These are phyloP conservation scores for Hemitrygon akajei DNA, from an alignment of 2,797 vertebrate genomes.

Conservation along the genomic window DNA sequence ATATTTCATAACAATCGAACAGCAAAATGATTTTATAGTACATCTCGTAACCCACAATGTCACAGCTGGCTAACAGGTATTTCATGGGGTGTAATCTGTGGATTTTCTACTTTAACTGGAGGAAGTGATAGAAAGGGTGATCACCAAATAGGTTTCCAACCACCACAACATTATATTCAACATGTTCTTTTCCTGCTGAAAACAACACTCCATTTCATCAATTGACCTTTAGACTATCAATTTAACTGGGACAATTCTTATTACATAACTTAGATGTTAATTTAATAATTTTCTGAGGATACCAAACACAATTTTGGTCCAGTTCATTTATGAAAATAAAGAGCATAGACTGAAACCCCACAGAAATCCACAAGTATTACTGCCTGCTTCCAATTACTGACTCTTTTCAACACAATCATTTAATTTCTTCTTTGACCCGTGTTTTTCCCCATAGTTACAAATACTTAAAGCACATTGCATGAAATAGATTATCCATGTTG, in stretches of 20 bases:
- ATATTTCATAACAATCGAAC: not conserved
- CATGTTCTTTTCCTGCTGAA: not conserved
- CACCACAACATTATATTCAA: not conserved
- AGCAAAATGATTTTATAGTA: not conserved
- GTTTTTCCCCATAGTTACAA: not conserved
- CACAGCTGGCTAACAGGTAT: not conserved
- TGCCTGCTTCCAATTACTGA: not conserved
- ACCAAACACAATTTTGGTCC: not conserved
- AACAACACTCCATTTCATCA: not conserved
- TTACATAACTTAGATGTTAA: not conserved
- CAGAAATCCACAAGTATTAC: not conserved
- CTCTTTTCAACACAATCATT: not conserved
- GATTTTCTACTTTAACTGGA: not conserved
- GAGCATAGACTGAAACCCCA: too few species aligned
- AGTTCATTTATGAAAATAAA: not conserved
- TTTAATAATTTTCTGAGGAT: too few species aligned
- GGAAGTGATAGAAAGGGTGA: not conserved
- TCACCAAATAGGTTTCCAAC: not conserved
- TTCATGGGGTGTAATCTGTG: not conserved
- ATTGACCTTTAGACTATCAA: not conserved
- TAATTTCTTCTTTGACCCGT: not conserved
- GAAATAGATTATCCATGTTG: not conserved
- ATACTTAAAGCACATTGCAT: not conserved
- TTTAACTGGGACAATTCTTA: not conserved
- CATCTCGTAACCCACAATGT: not conserved